These are phyloP conservation scores for Yoshiicerus persimilis DNA, from an alignment of 1,140 invertebrate genomes.

Conservation along the genomic window DNA sequence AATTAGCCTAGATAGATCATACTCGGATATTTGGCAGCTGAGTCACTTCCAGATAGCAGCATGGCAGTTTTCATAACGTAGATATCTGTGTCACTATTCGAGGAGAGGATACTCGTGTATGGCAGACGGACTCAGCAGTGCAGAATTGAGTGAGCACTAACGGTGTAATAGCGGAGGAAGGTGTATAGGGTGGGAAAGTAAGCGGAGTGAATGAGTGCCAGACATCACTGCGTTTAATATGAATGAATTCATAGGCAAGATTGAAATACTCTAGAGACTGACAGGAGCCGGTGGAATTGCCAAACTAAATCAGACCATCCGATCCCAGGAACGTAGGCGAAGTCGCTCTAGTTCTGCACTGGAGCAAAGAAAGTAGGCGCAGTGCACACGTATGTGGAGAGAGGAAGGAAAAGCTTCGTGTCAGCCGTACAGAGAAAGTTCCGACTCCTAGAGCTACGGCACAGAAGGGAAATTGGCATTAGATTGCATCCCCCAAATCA, in stretches of 20 bases:
- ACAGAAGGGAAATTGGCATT: constrained; percentile 19
- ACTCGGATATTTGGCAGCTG: neutral
- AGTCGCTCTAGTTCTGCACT: no score
- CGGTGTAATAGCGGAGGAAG: neutral
- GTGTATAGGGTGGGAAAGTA: neutral
- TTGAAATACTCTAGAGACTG: constrained; percentile 3
- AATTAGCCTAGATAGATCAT: neutral
- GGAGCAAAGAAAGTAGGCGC: neutral
- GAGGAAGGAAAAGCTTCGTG: neutral
- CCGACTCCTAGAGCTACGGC: neutral
- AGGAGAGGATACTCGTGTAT: neutral
- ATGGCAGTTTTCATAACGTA: neutral
- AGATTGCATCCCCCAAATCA: constrained; percentile 21
- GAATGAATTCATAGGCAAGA: constrained; percentile 1
- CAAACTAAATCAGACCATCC: constrained; percentile 12
- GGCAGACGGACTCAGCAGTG: neutral
- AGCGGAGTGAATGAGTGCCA: neutral
- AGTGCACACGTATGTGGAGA: neutral
- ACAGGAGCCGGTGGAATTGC: neutral
- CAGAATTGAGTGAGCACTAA: neutral
- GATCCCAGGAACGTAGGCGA: neutral
- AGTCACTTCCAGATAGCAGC: no score
- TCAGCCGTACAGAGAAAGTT: neutral
- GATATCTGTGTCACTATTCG: neutral
- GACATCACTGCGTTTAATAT: neutral